Base-by-base conservation (phyloP, 2,113 vertebrate species). In the Bubo bubo region DNA sequence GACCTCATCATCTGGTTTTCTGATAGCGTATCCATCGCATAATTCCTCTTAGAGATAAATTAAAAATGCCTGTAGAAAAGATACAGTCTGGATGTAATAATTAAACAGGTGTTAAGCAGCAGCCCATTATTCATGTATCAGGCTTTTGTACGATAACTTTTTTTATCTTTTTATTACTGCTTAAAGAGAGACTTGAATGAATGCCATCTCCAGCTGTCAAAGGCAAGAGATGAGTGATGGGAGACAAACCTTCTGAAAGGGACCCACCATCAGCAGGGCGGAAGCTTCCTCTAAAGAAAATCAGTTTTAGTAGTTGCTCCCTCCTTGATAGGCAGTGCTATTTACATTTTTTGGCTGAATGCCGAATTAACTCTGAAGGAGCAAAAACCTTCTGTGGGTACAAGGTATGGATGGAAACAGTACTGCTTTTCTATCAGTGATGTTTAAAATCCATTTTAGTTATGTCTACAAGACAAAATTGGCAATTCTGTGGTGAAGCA, bases 11-110 rank as follows among this genome's bases (percentile, higher is more conserved):
- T 74, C 79, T 91, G 34, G 86, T 95, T 95, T 89, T 79, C 80
- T 87, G 70, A 67, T 55, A 72, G 30, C 1, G 0, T 79, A 72
- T 49, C 34, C 35, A 70, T 91, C 62, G 52, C 56, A 72, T 73
- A 86, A 89, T 88, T 89, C n/a, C 58, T 91, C 73, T 79, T 49
- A 43, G 17, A 81, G 47, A 93, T 72, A 68, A 92, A 88, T 90
- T 79, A 37, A 94, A 82, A 92, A 67, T 64, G 34, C 26, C 56
- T 58, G 35, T 72, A 75, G 64, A 96, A 91, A 71, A 86, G 45
- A 56, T 72, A 58, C 18, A 79, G 32, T 41, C 59, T 67, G 37
- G 55, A 50, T 79, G 63, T 45, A 86, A 77, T 77, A 93, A 88
- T 93, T 88, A 76, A 88, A 50, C 50, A 90, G 86, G 67, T 83